Evolutionary conservation across 37 sponge, comb jelly and placozoan species (phyloP), one percentile per base, ranked within the genome.

Genomic region (Beroe ovata): DNA sequence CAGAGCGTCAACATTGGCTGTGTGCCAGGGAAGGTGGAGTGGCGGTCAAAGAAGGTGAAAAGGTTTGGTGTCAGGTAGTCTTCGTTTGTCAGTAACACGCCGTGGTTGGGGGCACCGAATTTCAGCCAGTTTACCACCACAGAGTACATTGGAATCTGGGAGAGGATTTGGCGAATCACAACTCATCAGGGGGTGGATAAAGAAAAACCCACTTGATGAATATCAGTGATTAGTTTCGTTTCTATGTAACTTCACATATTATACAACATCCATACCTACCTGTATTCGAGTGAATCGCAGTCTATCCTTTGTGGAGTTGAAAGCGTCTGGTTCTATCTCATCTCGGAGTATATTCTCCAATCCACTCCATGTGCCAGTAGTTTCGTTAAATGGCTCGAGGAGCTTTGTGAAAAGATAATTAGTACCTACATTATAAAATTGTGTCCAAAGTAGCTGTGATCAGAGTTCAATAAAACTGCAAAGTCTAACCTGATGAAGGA

Each of bases 1-100:
- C 69, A 66, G 36, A 66, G 29, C 36, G 19, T 32, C 16, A 66
- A 11, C 4, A 14, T 66, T 29, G 69, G 69, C 69, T 66, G 69
- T 8, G 69, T 66, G 33, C 69, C 69, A 66, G 36, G 32, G 29
- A 30, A 18, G 33, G 32, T 18, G 36, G 69, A 29, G 16, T 66
- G 32, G 36, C 30, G 25, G 36, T 66, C 69, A 37, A 29, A 66
- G 69, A 66, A 66, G 18, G 35, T 29, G 69, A 66, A 66, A 8
- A 66, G 69, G 36, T 11, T 30, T 2, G 29, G 33, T 6, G 32
- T 18, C 3, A 25, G 32, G 33, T 18, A 1, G 6, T 25, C 69
- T 30, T 66, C 69, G 34, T 66, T 37, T 16, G 36, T 6, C 35
- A 66, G 69, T 37, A 66, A 11, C 2, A 66, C 30, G 36, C 69